Conservation (phyloP, 30 jellyfish, hydroid and myxozoan species). For the Sanderia malayensis region DNA sequence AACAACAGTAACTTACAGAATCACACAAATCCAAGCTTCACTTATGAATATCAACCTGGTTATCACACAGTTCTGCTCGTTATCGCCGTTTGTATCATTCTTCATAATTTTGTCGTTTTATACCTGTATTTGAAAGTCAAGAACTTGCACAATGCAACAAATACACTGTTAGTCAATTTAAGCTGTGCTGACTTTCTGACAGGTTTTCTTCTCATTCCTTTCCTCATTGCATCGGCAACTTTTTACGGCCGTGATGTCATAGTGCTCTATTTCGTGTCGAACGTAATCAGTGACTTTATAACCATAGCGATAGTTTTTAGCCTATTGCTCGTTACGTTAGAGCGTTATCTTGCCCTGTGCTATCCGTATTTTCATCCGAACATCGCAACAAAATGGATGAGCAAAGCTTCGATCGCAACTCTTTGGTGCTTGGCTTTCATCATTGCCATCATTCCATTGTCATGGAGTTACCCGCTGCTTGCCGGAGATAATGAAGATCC, state of each 20-base stretch:
- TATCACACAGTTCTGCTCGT: slow-evolving; percentile 49
- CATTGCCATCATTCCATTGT: slow-evolving; percentile 33
- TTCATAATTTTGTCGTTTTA: slow-evolving; percentile 51
- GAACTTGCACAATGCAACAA: slow-evolving; percentile 39
- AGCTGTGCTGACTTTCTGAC: slow-evolving; percentile 57
- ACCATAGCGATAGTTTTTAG: slow-evolving; percentile 42
- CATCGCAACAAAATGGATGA: slow-evolving; percentile 16
- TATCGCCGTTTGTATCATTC: slow-evolving; percentile 34
- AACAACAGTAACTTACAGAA: background rate
- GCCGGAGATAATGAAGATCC: slow-evolving; percentile 21
- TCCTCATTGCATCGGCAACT: slow-evolving; percentile 37
- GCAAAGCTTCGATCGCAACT: slow-evolving; percentile 1
- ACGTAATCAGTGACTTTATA: slow-evolving; percentile 35
- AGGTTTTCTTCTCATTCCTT: slow-evolving; percentile 50
- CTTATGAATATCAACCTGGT: slow-evolving; percentile 14
- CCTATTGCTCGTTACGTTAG: slow-evolving; percentile 31
- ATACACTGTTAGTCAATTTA: slow-evolving; percentile 26
- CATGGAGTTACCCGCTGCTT: slow-evolving; percentile 46
- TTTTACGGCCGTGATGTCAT: slow-evolving; percentile 15
- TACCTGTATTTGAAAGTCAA: slow-evolving; percentile 28
- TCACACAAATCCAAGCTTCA: background rate
- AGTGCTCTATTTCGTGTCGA: slow-evolving; percentile 38
- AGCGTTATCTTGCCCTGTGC: slow-evolving; percentile 63
- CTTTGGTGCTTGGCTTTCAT: slow-evolving; percentile 29
- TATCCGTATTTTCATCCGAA: slow-evolving; percentile 47